These are phyloP conservation scores for Tachuris rubrigastra DNA, from an alignment of 2,113 vertebrate genomes.

Conservation along the genomic window DNA sequence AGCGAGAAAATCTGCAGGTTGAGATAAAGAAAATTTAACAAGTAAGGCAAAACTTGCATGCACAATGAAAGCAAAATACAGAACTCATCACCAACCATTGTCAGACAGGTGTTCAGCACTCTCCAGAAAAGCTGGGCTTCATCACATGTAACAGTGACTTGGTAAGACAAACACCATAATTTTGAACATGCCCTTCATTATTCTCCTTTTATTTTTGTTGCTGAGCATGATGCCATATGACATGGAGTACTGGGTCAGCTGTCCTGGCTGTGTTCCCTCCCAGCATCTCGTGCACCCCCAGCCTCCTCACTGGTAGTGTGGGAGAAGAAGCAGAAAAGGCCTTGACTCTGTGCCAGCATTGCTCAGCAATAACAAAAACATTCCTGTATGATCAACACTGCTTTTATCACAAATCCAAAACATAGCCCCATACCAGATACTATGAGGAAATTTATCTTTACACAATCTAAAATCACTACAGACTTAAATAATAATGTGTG, in stretches of 20 bases:
- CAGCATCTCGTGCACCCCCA: neutral
- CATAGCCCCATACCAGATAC: neutral
- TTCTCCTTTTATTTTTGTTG: neutral
- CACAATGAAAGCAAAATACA: neutral
- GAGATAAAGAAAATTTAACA: neutral
- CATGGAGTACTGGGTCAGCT: neutral
- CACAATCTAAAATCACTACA: neutral
- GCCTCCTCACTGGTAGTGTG: no score
- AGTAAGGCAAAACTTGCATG: neutral
- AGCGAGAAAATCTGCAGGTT: neutral
- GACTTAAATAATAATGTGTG: neutral
- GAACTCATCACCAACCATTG: neutral
- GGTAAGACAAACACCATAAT: neutral
- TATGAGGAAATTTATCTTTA: neutral
- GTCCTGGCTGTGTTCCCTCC: neutral
- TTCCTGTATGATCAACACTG: neutral
- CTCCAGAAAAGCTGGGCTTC: neutral
- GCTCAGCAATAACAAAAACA: neutral
- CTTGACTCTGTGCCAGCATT: neutral
- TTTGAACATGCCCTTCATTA: rapidly evolving
- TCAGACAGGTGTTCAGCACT: neutral
- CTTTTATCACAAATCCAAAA: neutral
- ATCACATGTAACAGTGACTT: neutral
- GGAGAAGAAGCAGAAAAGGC: neutral
- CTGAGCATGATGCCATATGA: neutral